Base-by-base conservation (phyloP, 2,888 invertebrate genomes). In the Chrysomela aeneicollis region DNA sequence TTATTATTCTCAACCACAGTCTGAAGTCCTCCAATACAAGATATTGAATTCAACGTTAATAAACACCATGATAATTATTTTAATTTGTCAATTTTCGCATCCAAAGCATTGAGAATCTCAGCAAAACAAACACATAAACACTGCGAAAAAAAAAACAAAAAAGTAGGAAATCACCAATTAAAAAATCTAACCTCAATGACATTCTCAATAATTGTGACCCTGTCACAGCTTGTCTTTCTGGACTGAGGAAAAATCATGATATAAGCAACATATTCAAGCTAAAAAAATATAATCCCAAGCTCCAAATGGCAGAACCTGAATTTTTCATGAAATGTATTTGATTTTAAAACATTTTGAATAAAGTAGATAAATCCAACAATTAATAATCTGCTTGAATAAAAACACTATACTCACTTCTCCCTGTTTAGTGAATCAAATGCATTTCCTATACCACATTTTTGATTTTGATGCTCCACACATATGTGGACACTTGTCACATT, bases 171-270 rank as follows among this genome's bases (percentile, higher is more conserved):
- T 26, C 26, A 26, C 26, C 15, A 58, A 21, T 37, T 6, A 46
- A 46, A 46, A 19, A 57, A 46, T 21, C 78, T 78, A 78, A 82
- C 91, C 90, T 91, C 87, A 90, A 84, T 82, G 89, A 89, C 90
- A 91, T 91, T 87, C 87, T 88, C 86, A 90, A 87, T 83, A 91
- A 89, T 87, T 90, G 90, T 82, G 90, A 90, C 84, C 90, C 90
- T 73, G 89, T 90, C 86, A 82, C 83, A 77, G 85, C 84, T 82
- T 79, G 74, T 79, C 81, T 74, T 70, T 81, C 79, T 66, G 74
- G 71, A 75, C 80, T 81, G 77, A 67, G 73, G 76, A 69, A 73
- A 63, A 71, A 74, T 53, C 37, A 19, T 57, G 52, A 66, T 47
- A 42, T 42, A 42, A 42, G 42, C 42, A 42, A 42, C 12, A 15